Evolutionary conservation across 2,797 vertebrate genomes (phyloP), one percentile per base, ranked within the genome.

Genomic region (Anguilla anguilla): DNA sequence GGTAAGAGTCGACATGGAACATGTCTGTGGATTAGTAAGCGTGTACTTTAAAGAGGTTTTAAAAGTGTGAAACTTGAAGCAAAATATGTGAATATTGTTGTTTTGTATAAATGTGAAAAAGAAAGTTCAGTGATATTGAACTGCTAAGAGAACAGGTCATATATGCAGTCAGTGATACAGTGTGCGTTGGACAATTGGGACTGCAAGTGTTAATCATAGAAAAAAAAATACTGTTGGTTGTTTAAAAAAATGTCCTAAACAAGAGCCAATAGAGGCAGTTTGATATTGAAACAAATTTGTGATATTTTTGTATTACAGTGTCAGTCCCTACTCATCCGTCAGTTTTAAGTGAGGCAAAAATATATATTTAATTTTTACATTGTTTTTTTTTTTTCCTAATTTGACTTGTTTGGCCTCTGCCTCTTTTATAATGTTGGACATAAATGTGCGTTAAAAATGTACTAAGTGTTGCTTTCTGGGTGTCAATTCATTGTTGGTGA

Each of bases 241-340:
- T 93, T 91, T 92, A 95, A 95, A 93, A 91, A 89, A 86, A 92
- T 93, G 91, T 94, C 93, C 95, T 93, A 91, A 89, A 93, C 89
- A 93, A 95, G 95, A 96, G 95, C 95, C 95, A 94, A 91, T 94
- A 55, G 90, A 88, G n/a, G 96, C 95, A 95, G 94, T 95, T 96
- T 95, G 96, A 97, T 96, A 96, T 93, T 93, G 91, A 92, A 95
- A 96, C 94, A 95, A 95, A 94, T 94, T 89, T 96, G 96, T 97
- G 95, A 96, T 98, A 98, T 97, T 98, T 98, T 98, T 98, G 97
- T 98, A 98, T 96, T 96, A 94, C 93, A 94, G 96, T 96, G 97
- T 97, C 94, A 94, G 96, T 96, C 94, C 95, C 95, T 97, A 95
- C 94, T 97, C 95, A 94, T 95, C 96, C 95, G 93, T 94, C 95